Evolutionary conservation across 2,113 vertebrate genomes (phyloP).

Genomic region (Oryzias curvinotus): DNA sequence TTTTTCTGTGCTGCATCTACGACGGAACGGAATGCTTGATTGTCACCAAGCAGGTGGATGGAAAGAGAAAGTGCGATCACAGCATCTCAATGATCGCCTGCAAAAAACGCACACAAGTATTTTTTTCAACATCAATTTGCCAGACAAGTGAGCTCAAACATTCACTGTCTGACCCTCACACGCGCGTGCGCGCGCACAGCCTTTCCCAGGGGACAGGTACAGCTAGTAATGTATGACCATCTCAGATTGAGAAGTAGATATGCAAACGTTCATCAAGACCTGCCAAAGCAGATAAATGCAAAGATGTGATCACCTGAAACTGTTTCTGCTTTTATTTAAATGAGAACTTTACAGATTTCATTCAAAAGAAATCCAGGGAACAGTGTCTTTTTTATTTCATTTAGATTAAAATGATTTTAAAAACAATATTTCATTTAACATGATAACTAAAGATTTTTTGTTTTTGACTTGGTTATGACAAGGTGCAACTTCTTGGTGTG

Average conservation of each 20-base stretch:
- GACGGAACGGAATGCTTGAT: no score
- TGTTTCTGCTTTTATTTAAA: background rate
- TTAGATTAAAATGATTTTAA: no score
- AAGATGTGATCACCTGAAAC: background rate
- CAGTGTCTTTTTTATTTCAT: no score
- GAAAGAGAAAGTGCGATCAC: constrained; percentile 15
- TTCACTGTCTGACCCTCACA: constrained; percentile 50
- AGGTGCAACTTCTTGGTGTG: no score
- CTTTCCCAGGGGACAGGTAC: background rate
- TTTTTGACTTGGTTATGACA: no score
- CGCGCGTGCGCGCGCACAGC: background rate
- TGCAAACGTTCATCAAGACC: background rate
- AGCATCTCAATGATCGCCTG: constrained; percentile 68
- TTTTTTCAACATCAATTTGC: constrained; percentile 42
- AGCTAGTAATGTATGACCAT: background rate
- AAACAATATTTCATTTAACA: no score
- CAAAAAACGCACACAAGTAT: constrained; percentile 73
- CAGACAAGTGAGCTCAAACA: constrained; percentile 8
- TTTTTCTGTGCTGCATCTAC: no score
- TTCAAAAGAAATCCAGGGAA: no score
- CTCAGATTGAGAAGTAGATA: background rate
- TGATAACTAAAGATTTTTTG: no score
- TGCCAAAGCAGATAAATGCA: background rate
- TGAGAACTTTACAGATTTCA: background rate
- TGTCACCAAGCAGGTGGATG: no score